These are phyloP conservation scores for Drosophila ustulata DNA, from an alignment of 2,888 invertebrate species.

Conservation along the genomic window DNA sequence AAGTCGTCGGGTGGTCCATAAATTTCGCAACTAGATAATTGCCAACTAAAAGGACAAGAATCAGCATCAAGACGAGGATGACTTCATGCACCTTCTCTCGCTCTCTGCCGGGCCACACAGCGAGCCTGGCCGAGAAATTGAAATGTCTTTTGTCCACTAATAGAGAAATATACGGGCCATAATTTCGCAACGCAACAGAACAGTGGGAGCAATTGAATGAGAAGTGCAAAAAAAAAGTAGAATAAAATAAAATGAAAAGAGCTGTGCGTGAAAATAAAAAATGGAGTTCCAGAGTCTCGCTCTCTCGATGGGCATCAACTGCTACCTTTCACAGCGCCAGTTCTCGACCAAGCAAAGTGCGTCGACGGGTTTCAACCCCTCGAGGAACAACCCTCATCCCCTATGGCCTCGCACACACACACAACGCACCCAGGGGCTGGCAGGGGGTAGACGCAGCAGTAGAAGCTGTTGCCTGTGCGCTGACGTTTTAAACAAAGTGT, in stretches of 20 bases:
- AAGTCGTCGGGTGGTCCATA: conserved; percentile 71
- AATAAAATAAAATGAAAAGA: conserved; percentile 40
- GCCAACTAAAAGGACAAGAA: conserved; percentile 42
- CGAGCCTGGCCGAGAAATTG: conserved; percentile 63
- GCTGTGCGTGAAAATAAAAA: conserved; percentile 61
- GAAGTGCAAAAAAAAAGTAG: conserved; percentile 59
- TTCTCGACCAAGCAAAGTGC: conserved; percentile 67
- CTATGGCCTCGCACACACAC: conserved; percentile 40
- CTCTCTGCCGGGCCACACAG: conserved; percentile 62
- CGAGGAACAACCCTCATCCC: conserved; percentile 76
- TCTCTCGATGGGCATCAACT: conserved; percentile 27
- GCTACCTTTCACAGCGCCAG: conserved; percentile 81
- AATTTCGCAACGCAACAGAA: conserved; percentile 72
- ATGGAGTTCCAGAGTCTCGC: conserved; percentile 59
- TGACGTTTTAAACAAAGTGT: conserved; percentile 75
- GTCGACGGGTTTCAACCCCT: conserved; percentile 70
- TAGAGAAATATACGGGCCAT: conserved; percentile 75
- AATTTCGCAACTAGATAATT: conserved; percentile 75
- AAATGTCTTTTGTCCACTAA: conserved; percentile 73
- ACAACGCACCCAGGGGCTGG: conserved; percentile 45
- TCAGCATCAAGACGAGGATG: conserved; percentile 6
- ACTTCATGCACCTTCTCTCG: conserved; percentile 31
- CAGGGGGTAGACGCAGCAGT: conserved; percentile 68
- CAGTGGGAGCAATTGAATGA: conserved; percentile 52
- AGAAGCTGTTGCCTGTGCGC: conserved; percentile 49